Evolutionary conservation across 1,140 invertebrate genomes (phyloP).

Genomic region (Diachasmimorpha longicaudata): DNA sequence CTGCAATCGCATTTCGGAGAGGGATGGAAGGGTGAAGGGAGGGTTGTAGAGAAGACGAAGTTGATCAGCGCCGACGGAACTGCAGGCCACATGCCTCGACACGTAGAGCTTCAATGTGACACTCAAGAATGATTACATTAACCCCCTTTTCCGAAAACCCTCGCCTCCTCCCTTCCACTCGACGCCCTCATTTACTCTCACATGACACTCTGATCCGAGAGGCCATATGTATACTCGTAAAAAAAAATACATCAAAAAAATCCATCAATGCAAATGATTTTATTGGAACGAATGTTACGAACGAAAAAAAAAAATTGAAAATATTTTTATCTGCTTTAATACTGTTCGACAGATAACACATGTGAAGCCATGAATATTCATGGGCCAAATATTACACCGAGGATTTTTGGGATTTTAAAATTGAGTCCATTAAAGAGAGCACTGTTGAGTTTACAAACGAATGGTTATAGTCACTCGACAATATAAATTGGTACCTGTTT

Average conservation of each 20-base stretch:
- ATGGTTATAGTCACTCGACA: background rate
- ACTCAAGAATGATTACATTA: constrained; percentile 33
- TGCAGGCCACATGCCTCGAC: constrained; percentile 24
- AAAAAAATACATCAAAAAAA: too few species aligned
- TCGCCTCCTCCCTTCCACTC: background rate
- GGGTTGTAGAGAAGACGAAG: constrained; percentile 21
- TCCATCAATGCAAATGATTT: background rate
- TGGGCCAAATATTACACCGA: background rate
- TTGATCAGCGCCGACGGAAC: constrained; percentile 25
- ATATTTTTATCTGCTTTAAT: background rate
- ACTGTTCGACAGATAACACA: background rate
- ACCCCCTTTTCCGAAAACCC: constrained; percentile 18
- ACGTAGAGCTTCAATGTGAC: constrained; percentile 24
- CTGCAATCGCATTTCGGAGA: constrained; percentile 21
- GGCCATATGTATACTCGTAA: background rate
- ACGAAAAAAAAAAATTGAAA: background rate
- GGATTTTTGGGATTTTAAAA: background rate
- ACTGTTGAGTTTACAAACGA: background rate
- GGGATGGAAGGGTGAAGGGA: constrained; percentile 8
- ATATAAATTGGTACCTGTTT: background rate
- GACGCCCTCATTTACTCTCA: background rate
- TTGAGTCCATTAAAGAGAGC: background rate
- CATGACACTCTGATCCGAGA: background rate
- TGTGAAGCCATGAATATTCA: background rate
- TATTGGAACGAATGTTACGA: background rate